phyloP scores from a whole-genome alignment of 2,113 vertebrate species.

The Mungos mungo region DNA sequence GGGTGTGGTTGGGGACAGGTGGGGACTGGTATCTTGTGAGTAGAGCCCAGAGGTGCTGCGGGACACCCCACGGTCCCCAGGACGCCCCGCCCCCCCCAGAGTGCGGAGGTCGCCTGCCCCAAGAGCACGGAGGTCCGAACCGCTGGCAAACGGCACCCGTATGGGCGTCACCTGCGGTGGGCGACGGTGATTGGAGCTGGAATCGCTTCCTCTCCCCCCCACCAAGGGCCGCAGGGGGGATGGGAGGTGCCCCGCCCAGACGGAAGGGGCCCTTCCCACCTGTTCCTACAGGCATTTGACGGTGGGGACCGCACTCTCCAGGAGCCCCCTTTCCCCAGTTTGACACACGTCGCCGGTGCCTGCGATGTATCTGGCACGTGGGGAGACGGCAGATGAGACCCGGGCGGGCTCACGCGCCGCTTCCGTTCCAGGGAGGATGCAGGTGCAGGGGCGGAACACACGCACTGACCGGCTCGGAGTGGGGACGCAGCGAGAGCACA shows the following conservation, averaged over 20 bases:
- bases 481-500: rapidly evolving
- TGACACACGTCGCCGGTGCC: rapidly evolving
- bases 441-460: rapidly evolving
- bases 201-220: not conserved
- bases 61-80: rapidly evolving
- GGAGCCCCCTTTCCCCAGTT: not conserved
- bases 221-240: not conserved
- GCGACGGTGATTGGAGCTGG: rapidly evolving
- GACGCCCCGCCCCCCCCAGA: rapidly evolving
- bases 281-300: not conserved
- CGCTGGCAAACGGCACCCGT: rapidly evolving
- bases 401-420: rapidly evolving
- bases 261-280: not conserved
- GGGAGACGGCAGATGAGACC: rapidly evolving
- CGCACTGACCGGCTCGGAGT: rapidly evolving
- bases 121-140: not conserved
- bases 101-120: not conserved
- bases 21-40: too few species aligned
- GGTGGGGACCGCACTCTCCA: not conserved
- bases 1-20: too few species aligned
- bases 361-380: rapidly evolving
- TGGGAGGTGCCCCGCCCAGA: rapidly evolving
- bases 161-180: rapidly evolving
- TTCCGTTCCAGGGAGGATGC: rapidly evolving
- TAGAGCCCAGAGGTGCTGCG: not conserved